Base-by-base conservation (phyloP, 2,797 vertebrate genomes). In the Sebastes steindachneri region DNA sequence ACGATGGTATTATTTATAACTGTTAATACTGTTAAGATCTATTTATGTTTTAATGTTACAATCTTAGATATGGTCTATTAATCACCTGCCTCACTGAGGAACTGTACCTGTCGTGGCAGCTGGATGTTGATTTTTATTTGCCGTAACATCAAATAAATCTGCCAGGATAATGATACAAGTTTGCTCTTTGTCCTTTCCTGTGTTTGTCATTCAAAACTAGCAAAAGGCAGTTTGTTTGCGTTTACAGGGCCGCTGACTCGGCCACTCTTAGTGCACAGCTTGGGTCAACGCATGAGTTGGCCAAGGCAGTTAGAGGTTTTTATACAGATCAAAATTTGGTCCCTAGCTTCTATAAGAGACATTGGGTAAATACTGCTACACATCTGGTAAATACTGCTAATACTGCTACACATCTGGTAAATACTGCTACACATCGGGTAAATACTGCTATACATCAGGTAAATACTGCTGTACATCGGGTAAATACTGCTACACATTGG, bases 61-160 rank as follows among this genome's bases (percentile, higher is more conserved):
- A n/a, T 21, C 11, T 73, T 77, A 62, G 67, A 84, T 37, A 51
- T 35, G 31, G 57, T 86, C 62, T 65, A 77, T 37, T 4, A 2
- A 69, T 77, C 33, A 64, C 57, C n/a, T 41, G 53, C 84, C 66
- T 88, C 72, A 73, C 68, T 58, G 60, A 91, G 29, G 8, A 79
- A 82, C 72, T 84, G 76, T 73, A 85, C 35, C 45, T 78, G 74
- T 86, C 80, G 55, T 67, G 82, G 87, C 86, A 92, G 86, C 86
- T 92, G 79, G 65, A 79, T 84, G 70, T 80, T 58, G 29, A 51
- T 80, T 74, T 76, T 63, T 58, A 77, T 93, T 89, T 90, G 79
- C 73, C 21, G 35, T 69, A 72, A 82, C 86, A 88, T 86, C 73
- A 77, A 95, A 93, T 95, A 95, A 94, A 96, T 75, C 89, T 92